Conservation (phyloP, 2,113 vertebrate genomes). For the Alligator mississippiensis region DNA sequence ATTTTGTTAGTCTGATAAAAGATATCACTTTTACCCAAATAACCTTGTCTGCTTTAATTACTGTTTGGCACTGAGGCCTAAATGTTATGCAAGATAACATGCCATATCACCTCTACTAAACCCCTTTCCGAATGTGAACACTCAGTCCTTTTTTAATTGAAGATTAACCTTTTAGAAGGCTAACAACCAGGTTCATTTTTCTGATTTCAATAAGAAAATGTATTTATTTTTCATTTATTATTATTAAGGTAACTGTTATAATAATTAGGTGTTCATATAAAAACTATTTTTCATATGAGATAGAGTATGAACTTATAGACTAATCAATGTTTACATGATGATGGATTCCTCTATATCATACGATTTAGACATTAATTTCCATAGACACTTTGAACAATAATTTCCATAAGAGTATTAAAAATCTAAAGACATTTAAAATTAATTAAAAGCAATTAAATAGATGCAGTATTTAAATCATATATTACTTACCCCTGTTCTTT, state of each 20-base stretch:
- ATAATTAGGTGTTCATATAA: neutral
- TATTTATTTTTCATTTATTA: neutral
- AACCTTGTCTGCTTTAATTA: no score
- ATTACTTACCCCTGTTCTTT: conserved; percentile 88
- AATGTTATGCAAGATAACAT: no score
- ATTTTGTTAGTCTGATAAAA: no score
- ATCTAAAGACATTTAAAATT: neutral
- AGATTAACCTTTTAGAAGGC: neutral
- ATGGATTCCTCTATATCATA: neutral
- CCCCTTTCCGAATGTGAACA: no score
- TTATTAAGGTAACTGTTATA: neutral
- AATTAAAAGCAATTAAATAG: neutral
- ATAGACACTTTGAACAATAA: neutral
- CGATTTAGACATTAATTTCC: neutral
- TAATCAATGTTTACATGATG: neutral
- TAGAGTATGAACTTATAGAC: neutral
- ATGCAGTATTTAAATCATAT: neutral
- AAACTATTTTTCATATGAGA: no score
- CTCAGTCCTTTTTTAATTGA: neutral
- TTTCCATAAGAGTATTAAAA: neutral
- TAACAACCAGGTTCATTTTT: neutral
- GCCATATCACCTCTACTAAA: no score
- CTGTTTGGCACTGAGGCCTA: no score
- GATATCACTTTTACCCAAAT: no score
- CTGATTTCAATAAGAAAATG: neutral